Base-by-base conservation (phyloP, 2,888 invertebrate genomes). In the Plagodis pulveraria region DNA sequence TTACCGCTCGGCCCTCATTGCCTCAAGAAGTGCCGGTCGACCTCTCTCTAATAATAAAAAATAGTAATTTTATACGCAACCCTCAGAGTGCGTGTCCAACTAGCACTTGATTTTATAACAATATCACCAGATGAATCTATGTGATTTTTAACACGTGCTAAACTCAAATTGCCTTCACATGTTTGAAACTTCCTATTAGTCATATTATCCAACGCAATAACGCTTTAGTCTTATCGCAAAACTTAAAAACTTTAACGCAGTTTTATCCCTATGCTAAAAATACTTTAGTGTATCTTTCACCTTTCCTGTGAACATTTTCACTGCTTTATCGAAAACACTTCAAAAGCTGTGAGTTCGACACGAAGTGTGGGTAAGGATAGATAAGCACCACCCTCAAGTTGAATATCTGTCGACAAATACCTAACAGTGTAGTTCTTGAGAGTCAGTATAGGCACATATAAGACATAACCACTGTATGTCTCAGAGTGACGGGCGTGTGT, bases 281-380 rank as follows among this genome's bases (percentile, higher is more conserved):
- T 80, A 77, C 45, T 50, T 53, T 53, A 77, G 77, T 73, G 43
- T 22, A 43, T 48, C 50, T 64, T 73, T 81, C 84, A 85, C 83
- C 83, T 84, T 72, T 73, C 71, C 79, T 77, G 86, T 86, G 84
- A 85, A 86, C 81, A 78, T 82, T 84, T 84, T 83, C 83, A 82
- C 81, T 76, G 74, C 60, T 73, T 82, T 84, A 84, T 83, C 84
- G 64, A 33, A 36, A 58, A 40, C 59, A 59, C 59, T 59, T 59
- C 38, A 55, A 46, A 59, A 50, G 50, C 44, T 59, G 55, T 50
- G 44, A 59, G 53, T 33, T 34, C 8, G 48, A 43, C 22, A 38
- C 35, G 12, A 49, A 49, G 49, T 46, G 50, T 50, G 53, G 41
- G 53, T 50, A 43, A 47, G 47, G 12, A 10, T 11, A 47, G 59